Base-by-base conservation (phyloP, 2,113 vertebrate species). In the Cairina moschata region DNA sequence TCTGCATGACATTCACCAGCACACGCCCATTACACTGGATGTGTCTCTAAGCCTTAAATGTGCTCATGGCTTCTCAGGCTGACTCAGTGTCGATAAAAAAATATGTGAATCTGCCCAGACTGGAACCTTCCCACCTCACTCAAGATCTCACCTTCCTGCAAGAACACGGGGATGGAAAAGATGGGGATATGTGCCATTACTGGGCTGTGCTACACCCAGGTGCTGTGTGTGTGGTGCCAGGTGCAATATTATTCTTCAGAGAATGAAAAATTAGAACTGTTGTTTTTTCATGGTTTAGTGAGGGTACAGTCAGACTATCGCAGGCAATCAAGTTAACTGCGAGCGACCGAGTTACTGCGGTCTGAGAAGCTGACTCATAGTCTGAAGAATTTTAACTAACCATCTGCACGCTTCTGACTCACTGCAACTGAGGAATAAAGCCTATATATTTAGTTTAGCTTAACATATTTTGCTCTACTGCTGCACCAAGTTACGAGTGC, bases 351-450 rank as follows among this genome's bases (percentile, higher is more conserved):
- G 62, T 76, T 80, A 50, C 67, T 73, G 55, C 44, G 23, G 67
- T 76, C 71, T 91, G 71, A 88, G 85, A 83, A 85, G 67, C 42
- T 90, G 71, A 85, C 22, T 96, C 67, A 76, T 65, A 32, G 73
- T 76, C 50, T 5, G 8, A 73, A 94, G 48, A 65, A 58, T 88
- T 90, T 94, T 58, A 88, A 90, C 21, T 34, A 94, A 83, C 55
- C 75, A 83, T 69, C 88, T 90, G 82, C 58, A 36, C 54, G 28
- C 18, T 79, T 80, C 71, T 91, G 88, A 88, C 34, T 97, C 82
- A 88, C 42, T 69, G 63, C 23, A 86, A 26, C 50, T 31, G 46
- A 80, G 75, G 50, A 90, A 93, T 80, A 91, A 93, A 90, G 8
- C 14, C 26, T 83, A 50, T 83, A 54, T 55, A 40, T 90, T 85